Evolutionary conservation across 2,888 invertebrate genomes (phyloP).

Genomic region (Elaeidobius kamerunicus): DNA sequence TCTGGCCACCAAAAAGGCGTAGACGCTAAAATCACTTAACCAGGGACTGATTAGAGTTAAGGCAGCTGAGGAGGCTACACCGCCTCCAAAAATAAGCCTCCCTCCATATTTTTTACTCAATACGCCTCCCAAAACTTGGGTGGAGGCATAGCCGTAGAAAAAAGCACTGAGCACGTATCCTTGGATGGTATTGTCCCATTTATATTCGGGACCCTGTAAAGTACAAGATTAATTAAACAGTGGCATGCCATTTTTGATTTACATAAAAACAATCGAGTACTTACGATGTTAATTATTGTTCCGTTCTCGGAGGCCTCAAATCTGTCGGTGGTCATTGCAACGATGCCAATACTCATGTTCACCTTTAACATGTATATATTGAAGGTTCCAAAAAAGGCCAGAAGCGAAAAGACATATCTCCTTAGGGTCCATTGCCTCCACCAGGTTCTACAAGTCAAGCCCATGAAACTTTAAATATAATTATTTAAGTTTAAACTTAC

Average conservation of each 20-base stretch:
- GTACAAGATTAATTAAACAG: too few species aligned
- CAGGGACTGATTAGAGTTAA: constrained; percentile 81
- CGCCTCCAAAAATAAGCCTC: constrained; percentile 75
- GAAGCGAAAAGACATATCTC: too few species aligned
- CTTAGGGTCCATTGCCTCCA: too few species aligned
- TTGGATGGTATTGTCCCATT: constrained; percentile 75
- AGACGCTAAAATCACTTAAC: constrained; percentile 68
- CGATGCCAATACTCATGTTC: neutral
- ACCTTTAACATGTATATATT: neutral
- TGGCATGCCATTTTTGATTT: too few species aligned
- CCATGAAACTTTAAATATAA: too few species aligned
- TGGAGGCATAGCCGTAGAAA: constrained; percentile 85
- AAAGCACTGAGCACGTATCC: constrained; percentile 81
- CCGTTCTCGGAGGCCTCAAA: neutral
- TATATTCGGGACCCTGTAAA: constrained; percentile 56
- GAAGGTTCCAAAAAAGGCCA: neutral
- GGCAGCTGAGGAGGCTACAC: constrained; percentile 73
- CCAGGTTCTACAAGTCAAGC: too few species aligned
- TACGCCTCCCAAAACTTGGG: constrained; percentile 81
- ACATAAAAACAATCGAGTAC: too few species aligned
- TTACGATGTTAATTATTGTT: too few species aligned
- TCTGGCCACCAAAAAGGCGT: constrained; percentile 66
- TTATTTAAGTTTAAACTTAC: too few species aligned
- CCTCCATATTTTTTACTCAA: constrained; percentile 81
- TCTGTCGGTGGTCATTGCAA: neutral